Percentiles rank a stretch among this genome's conserved stretches.
Evolutionary conservation across 2,113 vertebrate genomes (phyloP).

Genomic region (Solea solea): DNA sequence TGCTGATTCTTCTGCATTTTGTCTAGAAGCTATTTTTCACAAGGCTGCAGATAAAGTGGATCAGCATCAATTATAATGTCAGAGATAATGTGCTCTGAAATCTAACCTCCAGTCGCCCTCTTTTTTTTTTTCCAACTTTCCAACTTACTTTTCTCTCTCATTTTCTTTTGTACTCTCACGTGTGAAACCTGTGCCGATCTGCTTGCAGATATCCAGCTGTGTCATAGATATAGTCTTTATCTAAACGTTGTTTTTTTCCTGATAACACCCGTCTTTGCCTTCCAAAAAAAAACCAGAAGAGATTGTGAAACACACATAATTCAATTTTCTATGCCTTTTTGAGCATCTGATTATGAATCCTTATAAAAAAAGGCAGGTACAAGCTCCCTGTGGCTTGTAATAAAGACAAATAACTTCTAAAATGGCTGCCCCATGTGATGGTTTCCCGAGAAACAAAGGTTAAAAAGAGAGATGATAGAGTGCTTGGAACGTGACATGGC

Average conservation of each 20-base stretch:
- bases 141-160: constrained; percentile 7
- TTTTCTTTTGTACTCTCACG: constrained; percentile 1
- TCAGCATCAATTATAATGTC: constrained; percentile 44
- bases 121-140: constrained; percentile 28
- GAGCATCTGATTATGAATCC: constrained; percentile 43
- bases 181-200: constrained; percentile 39
- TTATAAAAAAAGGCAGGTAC: constrained; percentile 21
- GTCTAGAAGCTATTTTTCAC: constrained; percentile 14
- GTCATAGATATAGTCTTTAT: constrained; percentile 38
- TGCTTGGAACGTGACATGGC: constrained; percentile 62
- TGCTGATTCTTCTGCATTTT: constrained; percentile 2
- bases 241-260: constrained; percentile 45
- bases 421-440: constrained; percentile 53
- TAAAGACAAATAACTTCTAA: constrained; percentile 76
- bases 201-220: constrained; percentile 49
- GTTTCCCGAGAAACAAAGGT: constrained; percentile 46
- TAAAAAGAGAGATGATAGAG: constrained; percentile 52
- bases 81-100: constrained; percentile 34
- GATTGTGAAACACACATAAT: constrained; percentile 37
- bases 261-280: constrained; percentile 48
- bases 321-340: constrained; percentile 1
- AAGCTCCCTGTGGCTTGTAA: constrained; percentile 35
- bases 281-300: constrained; percentile 21
- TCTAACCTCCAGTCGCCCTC: constrained; percentile 26
- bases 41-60: constrained; percentile 15